Conservation (phyloP, 2,888 invertebrate species). For the Papilio protenor region DNA sequence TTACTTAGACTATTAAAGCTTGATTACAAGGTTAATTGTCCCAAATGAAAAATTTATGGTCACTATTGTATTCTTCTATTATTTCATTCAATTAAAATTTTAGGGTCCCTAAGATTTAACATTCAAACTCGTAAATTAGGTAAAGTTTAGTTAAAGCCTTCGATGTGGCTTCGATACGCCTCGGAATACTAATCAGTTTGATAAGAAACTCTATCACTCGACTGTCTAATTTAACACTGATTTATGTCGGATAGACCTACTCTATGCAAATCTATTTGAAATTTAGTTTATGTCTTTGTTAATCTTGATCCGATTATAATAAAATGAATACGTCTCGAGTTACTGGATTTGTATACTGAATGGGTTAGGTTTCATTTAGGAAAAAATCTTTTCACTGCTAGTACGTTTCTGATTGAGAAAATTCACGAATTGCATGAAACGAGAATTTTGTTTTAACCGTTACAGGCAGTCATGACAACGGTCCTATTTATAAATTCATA, state of each 20-base stretch:
- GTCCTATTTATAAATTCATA: too few species aligned
- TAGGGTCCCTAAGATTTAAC: neutral
- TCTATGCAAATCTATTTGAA: constrained; percentile 7
- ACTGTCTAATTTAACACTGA: constrained; percentile 21
- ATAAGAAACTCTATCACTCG: constrained; percentile 19
- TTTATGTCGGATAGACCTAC: constrained; percentile 12
- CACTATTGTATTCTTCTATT: neutral
- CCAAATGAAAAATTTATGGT: too few species aligned
- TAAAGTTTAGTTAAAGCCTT: constrained; percentile 10
- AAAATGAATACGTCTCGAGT: too few species aligned
- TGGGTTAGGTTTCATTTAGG: too few species aligned
- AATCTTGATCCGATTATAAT: neutral
- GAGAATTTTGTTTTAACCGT: too few species aligned
- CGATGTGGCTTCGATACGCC: constrained; percentile 9
- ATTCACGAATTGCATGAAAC: too few species aligned
- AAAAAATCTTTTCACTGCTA: too few species aligned
- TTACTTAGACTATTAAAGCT: too few species aligned
- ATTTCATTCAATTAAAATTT: constrained; percentile 4
- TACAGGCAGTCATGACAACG: too few species aligned
- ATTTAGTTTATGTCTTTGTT: constrained; percentile 1
- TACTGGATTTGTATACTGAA: too few species aligned
- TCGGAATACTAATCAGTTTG: constrained; percentile 23
- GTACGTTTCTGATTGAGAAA: too few species aligned
- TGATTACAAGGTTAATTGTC: too few species aligned
- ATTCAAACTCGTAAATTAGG: constrained; percentile 11